These are phyloP conservation scores for Nymphalis io DNA, from an alignment of 1,140 invertebrate species.

Conservation along the genomic window DNA sequence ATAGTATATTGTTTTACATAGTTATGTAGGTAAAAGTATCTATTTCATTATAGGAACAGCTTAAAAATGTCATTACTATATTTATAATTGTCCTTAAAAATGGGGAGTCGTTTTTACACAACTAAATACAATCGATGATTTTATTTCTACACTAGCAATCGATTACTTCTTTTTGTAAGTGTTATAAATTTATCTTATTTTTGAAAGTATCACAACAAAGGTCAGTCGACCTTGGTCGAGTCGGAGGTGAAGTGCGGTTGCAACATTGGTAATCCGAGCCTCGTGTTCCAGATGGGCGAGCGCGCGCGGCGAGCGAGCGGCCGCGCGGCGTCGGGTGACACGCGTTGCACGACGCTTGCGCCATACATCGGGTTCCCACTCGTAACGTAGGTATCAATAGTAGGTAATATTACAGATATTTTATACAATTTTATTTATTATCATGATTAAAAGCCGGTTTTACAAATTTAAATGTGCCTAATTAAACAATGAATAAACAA, in stretches of 20 bases:
- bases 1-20: too few relatives aligned
- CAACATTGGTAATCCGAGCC: slow-evolving; percentile 49
- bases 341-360: slow-evolving; percentile 58
- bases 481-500: too few relatives aligned
- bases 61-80: too few relatives aligned
- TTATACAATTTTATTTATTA: slow-evolving; percentile 1
- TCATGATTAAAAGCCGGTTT: background rate
- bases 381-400: slow-evolving; percentile 59
- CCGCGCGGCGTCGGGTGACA: slow-evolving; percentile 67
- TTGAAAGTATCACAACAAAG: slow-evolving; percentile 35
- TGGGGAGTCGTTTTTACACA: too few relatives aligned
- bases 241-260: slow-evolving; percentile 37
- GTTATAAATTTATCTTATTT: background rate
- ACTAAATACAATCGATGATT: too few relatives aligned
- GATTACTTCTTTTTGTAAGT: background rate
- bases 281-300: slow-evolving; percentile 71
- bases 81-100: too few relatives aligned
- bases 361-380: slow-evolving; percentile 50
- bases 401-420: slow-evolving; percentile 2
- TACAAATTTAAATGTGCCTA: too few relatives aligned
- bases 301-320: slow-evolving; percentile 61
- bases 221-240: slow-evolving; percentile 30
- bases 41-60: too few relatives aligned
- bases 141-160: too few relatives aligned
- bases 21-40: too few relatives aligned